Evolutionary conservation across 2,113 vertebrate species (phyloP).

Genomic region (Zosterops borbonicus): DNA sequence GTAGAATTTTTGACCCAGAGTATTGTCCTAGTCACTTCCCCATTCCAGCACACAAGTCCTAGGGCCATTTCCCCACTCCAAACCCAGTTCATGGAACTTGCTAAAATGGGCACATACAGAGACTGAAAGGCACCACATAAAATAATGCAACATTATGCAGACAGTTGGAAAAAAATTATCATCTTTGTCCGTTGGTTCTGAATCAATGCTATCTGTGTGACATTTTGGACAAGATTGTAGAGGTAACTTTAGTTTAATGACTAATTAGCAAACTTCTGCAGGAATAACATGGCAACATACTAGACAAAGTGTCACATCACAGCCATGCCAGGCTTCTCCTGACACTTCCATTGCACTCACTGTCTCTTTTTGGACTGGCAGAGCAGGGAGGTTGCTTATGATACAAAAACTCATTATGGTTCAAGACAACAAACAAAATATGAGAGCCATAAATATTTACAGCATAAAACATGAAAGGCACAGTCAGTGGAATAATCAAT

Average conservation of each 20-base stretch:
- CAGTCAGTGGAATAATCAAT: not conserved
- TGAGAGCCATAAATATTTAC: constrained; percentile 15
- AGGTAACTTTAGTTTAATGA: constrained; percentile 27
- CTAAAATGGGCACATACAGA: not conserved
- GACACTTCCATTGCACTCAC: not conserved
- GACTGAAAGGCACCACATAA: not conserved
- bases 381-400: not conserved
- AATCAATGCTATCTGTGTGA: not conserved
- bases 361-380: not conserved
- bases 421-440: constrained; percentile 23
- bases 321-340: not conserved
- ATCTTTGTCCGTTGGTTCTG: not conserved
- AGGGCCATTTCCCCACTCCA: not conserved
- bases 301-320: constrained; percentile 17
- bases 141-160: not conserved
- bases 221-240: not conserved
- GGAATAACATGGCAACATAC: not conserved
- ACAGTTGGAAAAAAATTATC: not conserved
- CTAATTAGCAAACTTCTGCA: constrained; percentile 53
- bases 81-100: not conserved
- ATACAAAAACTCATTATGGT: not conserved
- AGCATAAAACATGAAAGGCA: not conserved
- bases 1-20: not conserved
- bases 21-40: not conserved
- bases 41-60: not conserved